phyloP scores from a whole-genome alignment of 2,797 vertebrate genomes.

The Scarus forsteni region DNA sequence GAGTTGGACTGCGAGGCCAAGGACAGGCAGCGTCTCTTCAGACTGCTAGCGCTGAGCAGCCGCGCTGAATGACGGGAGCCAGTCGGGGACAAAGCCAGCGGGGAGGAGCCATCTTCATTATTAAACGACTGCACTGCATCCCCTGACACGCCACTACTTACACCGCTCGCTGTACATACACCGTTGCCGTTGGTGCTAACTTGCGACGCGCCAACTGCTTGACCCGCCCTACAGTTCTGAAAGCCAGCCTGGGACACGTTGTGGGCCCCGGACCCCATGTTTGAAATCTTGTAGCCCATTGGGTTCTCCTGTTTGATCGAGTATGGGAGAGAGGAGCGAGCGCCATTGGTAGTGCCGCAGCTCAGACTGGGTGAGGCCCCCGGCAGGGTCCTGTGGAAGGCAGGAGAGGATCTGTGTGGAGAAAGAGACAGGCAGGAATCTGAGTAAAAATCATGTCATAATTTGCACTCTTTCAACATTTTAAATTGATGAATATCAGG shows the following conservation, averaged over 20 bases:
- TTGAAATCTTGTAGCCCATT: constrained; percentile 85
- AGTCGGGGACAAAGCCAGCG: constrained; percentile 86
- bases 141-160: constrained; percentile 75
- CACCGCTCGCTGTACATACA: constrained; percentile 46
- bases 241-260: constrained; percentile 74
- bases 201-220: constrained; percentile 78
- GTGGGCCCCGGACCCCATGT: constrained; percentile 63
- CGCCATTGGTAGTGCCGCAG: constrained; percentile 78
- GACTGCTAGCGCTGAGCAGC: constrained; percentile 83
- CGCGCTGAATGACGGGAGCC: constrained; percentile 88
- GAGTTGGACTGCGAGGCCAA: constrained; percentile 80
- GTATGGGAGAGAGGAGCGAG: constrained; percentile 80
- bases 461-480: background rate
- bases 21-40: constrained; percentile 92
- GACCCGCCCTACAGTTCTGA: constrained; percentile 59
- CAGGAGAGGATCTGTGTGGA: constrained; percentile 83
- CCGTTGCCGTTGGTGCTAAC: constrained; percentile 69
- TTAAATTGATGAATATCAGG: no score
- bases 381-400: constrained; percentile 85
- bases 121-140: constrained; percentile 92
- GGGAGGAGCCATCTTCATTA: constrained; percentile 92
- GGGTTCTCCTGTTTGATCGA: constrained; percentile 93
- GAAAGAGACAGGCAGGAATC: constrained; percentile 76
- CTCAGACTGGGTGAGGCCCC: constrained; percentile 62
- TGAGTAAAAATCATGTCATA: constrained; percentile 50